Evolutionary conservation across 2,113 vertebrate genomes (phyloP).

Genomic region (Xiphophorus maculatus): DNA sequence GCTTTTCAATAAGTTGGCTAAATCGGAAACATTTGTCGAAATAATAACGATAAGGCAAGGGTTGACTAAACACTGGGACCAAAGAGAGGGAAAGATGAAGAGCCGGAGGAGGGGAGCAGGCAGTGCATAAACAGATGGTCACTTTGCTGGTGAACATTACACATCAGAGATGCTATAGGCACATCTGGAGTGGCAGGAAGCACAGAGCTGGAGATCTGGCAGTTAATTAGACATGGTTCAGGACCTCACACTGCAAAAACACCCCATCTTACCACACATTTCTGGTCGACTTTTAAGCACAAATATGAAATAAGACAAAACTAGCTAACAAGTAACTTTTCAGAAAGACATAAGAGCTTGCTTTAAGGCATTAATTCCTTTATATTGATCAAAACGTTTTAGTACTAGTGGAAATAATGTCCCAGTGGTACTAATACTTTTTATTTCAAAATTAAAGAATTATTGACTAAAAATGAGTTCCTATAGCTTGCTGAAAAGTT

Average conservation of each 20-base stretch:
- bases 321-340: no score
- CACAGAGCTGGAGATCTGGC: conserved; percentile 53
- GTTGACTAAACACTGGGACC: background rate
- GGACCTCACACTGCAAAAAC: background rate
- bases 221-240: conserved; percentile 61
- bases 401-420: no score
- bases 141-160: conserved; percentile 67
- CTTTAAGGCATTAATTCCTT: no score
- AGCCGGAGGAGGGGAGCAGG: conserved; percentile 19
- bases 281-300: no score
- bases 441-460: no score
- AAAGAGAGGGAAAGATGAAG: conserved; percentile 25
- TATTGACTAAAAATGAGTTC: no score
- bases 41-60: background rate
- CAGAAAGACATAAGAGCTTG: no score
- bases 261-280: no score
- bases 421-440: no score
- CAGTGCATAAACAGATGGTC: conserved; percentile 72
- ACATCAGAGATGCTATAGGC: conserved; percentile 73
- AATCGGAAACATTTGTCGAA: background rate
- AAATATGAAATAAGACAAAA: no score
- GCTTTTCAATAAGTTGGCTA: background rate
- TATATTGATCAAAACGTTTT: no score
- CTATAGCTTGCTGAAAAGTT: no score
- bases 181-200: conserved; percentile 75